Percentiles rank a stretch among this genome's conserved stretches.
phyloP scores from a whole-genome alignment of 2,888 invertebrate genomes.

The Acanthopleura granulata region DNA sequence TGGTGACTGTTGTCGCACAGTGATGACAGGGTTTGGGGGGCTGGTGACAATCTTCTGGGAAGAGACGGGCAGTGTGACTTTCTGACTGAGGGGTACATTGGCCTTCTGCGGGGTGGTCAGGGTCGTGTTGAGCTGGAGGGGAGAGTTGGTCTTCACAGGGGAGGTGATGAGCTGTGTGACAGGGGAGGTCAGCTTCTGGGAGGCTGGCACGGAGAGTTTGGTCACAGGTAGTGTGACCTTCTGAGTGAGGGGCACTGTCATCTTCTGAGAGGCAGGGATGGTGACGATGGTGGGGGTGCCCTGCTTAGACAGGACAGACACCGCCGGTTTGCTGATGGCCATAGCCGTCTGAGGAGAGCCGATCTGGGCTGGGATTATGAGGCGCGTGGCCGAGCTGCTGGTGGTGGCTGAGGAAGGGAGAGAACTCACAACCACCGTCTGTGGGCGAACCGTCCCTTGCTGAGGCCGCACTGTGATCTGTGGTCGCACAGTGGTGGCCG shows the following conservation, averaged over 20 bases:
- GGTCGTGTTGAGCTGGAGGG: background rate
- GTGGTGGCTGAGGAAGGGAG: background rate
- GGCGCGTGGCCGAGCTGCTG: slow-evolving; percentile 27
- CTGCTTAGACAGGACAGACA: slow-evolving; percentile 12
- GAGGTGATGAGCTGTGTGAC: slow-evolving; percentile 25
- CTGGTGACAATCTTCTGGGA: slow-evolving; percentile 2
- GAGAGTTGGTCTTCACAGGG: slow-evolving; percentile 15
- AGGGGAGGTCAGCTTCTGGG: slow-evolving; percentile 21
- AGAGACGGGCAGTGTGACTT: slow-evolving; percentile 9
- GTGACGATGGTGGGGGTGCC: slow-evolving; percentile 15
- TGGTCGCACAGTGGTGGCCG: slow-evolving; percentile 8
- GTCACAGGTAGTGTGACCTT: background rate
- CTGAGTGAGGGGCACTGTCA: background rate
- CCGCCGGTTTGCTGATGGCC: slow-evolving; percentile 21
- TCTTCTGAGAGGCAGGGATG: slow-evolving; percentile 6
- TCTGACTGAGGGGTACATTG: slow-evolving; percentile 20
- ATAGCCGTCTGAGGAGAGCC: slow-evolving; percentile 21
- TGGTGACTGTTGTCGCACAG: slow-evolving; percentile 21
- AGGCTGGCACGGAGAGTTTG: background rate
- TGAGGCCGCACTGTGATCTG: slow-evolving; percentile 29
- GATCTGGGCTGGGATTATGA: slow-evolving; percentile 38
- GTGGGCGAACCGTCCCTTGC: slow-evolving; percentile 31
- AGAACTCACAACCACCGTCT: slow-evolving; percentile 27
- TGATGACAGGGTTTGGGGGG: slow-evolving; percentile 19
- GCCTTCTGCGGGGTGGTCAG: slow-evolving; percentile 2